Conservation (phyloP, 2,888 invertebrate species). For the Limnephilus marmoratus region DNA sequence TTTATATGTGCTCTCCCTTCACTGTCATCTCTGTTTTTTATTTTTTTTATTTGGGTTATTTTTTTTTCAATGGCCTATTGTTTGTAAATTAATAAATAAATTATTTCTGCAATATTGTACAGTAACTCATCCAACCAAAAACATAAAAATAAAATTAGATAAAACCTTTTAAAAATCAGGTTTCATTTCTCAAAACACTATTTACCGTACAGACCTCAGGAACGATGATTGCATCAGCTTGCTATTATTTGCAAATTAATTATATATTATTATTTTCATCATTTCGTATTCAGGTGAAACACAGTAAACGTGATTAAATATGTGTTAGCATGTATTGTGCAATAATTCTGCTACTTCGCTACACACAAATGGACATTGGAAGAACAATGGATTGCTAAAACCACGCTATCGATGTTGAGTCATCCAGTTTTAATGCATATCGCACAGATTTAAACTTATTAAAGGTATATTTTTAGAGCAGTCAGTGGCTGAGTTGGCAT, state of each 20-base stretch:
- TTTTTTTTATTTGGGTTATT: no score
- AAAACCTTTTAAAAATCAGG: not conserved
- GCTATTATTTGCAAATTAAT: not conserved
- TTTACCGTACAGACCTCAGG: not conserved
- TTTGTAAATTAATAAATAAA: no score
- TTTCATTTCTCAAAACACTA: not conserved
- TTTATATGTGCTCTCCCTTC: no score
- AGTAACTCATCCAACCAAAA: no score
- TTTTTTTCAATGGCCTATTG: no score
- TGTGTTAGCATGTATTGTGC: not conserved
- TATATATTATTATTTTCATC: not conserved
- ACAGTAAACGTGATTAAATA: constrained; percentile 2
- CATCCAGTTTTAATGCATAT: no score
- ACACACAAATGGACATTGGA: not conserved
- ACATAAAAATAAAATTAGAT: no score
- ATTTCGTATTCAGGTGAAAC: not conserved
- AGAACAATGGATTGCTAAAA: not conserved
- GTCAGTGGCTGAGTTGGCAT: no score
- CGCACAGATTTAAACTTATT: no score
- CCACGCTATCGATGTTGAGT: not conserved
- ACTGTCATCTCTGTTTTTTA: no score
- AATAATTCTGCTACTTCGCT: not conserved
- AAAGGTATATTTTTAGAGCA: no score
- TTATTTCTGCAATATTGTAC: no score
- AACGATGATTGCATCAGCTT: not conserved